Evolutionary conservation across 2,888 invertebrate species (phyloP), one percentile per base, ranked within the genome.

Genomic region (Glaucopsyche alexis): DNA sequence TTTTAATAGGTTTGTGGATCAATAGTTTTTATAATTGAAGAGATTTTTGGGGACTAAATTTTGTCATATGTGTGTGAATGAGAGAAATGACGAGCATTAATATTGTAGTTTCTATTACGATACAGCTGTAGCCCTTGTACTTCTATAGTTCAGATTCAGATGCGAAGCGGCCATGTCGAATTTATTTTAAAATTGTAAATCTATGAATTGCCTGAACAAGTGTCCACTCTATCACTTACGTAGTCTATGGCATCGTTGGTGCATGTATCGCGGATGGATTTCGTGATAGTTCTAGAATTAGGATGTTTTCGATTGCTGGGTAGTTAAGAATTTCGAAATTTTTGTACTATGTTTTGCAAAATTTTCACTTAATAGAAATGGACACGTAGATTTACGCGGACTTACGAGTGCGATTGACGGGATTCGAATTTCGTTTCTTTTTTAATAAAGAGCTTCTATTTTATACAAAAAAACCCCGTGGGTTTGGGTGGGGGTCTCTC

Each of bases 341-440:
- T 92, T 92, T 93, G 87, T 93, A 93, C 92, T 92, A 91, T 92
- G 92, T 93, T 93, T 93, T 92, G 93, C 93, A 85, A 93, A 92
- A 91, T 91, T 91, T 92, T 92, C 92, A 93, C 92, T 91, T 88
- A 87, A 84, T 91, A 91, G 90, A 88, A 85, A 89, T 88, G 90
- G 87, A 90, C 92, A 92, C 92, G 82, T 87, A 88, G 88, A 79
- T 80, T 79, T 83, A 89, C 90, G 88, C 75, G 69, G 47, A 47
- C 29, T 29, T 29, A 29, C 45, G 69, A 69, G 69, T 29, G 49
- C 19, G 40, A 29, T 1, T 14, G 40, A 79, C 79, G 75, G 76
- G 78, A 73, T 78, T 79, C 75, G 76, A 78, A 78, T 80, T 79
- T 66, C 38, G 38, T 64, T 72, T 72, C 50, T 66, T 72, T 66